A percentile compares a stretch with the other conserved stretches of the same genome.
phyloP scores from a whole-genome alignment of 2,888 invertebrate genomes.

The Liposcelis brunnea region DNA sequence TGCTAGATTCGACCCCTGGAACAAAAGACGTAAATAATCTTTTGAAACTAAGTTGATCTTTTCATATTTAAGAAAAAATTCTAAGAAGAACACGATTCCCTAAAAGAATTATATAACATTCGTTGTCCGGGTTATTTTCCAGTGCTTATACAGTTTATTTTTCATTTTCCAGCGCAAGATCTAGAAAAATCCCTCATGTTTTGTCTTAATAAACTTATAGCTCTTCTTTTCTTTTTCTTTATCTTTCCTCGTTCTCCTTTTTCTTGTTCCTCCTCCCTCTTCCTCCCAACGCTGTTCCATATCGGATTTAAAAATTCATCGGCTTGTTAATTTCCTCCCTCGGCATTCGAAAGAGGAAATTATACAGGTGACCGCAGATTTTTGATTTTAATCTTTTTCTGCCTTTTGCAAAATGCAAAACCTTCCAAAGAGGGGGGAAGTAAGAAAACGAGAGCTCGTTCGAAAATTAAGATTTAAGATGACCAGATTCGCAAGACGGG shows the following conservation, averaged over 20 bases:
- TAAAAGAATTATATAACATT: neutral
- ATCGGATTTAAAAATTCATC: too few species aligned
- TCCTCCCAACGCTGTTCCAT: too few species aligned
- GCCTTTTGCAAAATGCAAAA: too few species aligned
- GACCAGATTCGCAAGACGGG: too few species aligned
- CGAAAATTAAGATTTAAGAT: too few species aligned
- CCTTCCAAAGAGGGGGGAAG: too few species aligned
- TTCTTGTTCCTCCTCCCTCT: constrained; percentile 15
- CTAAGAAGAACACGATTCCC: neutral
- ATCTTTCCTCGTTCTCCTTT: constrained; percentile 18
- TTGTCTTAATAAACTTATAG: constrained; percentile 8
- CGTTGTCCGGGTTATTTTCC: neutral
- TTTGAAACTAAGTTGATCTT: constrained; percentile 8
- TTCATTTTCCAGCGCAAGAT: constrained; percentile 7
- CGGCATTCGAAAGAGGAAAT: too few species aligned
- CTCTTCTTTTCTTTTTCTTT: constrained; percentile 14
- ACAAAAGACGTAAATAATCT: constrained; percentile 9
- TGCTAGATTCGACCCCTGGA: neutral
- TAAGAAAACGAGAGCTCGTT: too few species aligned
- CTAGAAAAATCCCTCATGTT: constrained; percentile 8
- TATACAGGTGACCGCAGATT: too few species aligned
- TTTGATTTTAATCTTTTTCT: too few species aligned
- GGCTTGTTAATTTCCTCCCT: too few species aligned
- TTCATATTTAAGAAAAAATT: constrained; percentile 5
- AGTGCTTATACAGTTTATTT: constrained; percentile 5